Evolutionary conservation across 2,888 invertebrate species (phyloP), one percentile per base, ranked within the genome.

Genomic region (Chrysotoxum bicinctum): DNA sequence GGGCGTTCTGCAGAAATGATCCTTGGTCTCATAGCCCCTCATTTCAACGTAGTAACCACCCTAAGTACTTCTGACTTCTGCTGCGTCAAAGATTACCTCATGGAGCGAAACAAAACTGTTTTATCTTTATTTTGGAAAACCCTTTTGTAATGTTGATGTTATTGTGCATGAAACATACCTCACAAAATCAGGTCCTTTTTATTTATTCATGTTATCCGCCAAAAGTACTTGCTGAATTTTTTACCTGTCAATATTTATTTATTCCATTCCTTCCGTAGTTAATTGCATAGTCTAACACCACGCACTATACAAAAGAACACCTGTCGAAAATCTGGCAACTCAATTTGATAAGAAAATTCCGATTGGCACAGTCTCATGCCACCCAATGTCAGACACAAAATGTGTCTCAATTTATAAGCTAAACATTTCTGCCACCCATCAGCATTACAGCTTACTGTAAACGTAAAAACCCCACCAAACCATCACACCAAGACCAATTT

Each of bases 311-410:
- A 79, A 79, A 74, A 58, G 83, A 79, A 85, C 84, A 85, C 84
- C 84, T 85, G 84, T 85, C 84, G 76, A 85, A 81, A 85, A 85
- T 80, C 81, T 81, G 80, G 84, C 84, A 80, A 85, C 80, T 85
- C 84, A 85, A 84, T 81, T 80, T 69, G 80, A 80, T 80, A 80
- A 69, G 75, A 72, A 81, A 81, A 81, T 84, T 85, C 70, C 80
- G 72, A 81, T 85, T 85, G 72, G 70, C 68, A 48, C 32, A 54
- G 60, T 54, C 64, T 37, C 84, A 50, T 45, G 40, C 76, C 76
- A 62, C 19, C 76, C n/a, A 37, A 50, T 69, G 75, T 84, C 79
- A 84, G 74, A 75, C 79, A 70, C 70, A 75, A 84, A 84, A 84
- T 84, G 83, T 79, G 83, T 84, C 83, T 84, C 83, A 84, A 84